Evolutionary conservation across 2,113 vertebrate species (phyloP).

Genomic region (Anhinga anhinga): DNA sequence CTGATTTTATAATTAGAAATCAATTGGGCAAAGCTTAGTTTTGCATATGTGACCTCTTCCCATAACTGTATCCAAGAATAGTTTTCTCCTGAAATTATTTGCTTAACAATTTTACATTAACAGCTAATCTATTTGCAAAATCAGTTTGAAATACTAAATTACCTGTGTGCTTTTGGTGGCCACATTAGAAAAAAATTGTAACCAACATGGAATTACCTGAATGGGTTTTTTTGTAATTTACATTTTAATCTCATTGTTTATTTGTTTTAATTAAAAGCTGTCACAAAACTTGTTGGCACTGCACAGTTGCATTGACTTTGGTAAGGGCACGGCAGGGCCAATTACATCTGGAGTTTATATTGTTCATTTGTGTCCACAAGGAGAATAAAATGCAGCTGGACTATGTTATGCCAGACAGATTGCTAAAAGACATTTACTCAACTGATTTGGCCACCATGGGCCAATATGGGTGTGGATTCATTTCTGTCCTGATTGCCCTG

Average conservation of each 20-base stretch:
- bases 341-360: not conserved
- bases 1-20: slow-evolving; percentile 74
- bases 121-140: slow-evolving; percentile 54
- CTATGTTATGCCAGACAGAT: not conserved
- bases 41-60: slow-evolving; percentile 59
- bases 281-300: not conserved
- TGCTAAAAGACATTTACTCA: not conserved
- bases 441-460: not conserved
- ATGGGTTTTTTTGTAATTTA: not conserved
- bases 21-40: slow-evolving; percentile 74
- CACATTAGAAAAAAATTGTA: not conserved
- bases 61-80: slow-evolving; percentile 25
- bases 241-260: not conserved
- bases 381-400: not conserved
- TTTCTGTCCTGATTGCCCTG: not conserved
- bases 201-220: not conserved
- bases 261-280: slow-evolving; percentile 40
- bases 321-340: not conserved
- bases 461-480: not conserved
- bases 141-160: slow-evolving; percentile 48
- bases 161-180: not conserved
- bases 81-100: slow-evolving; percentile 56
- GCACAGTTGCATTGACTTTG: slow-evolving; percentile 10
- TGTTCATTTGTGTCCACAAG: not conserved
- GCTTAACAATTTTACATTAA: slow-evolving; percentile 51